These are phyloP conservation scores for Latrodectus geometricus DNA, from an alignment of 1,140 invertebrate species.

Conservation along the genomic window DNA sequence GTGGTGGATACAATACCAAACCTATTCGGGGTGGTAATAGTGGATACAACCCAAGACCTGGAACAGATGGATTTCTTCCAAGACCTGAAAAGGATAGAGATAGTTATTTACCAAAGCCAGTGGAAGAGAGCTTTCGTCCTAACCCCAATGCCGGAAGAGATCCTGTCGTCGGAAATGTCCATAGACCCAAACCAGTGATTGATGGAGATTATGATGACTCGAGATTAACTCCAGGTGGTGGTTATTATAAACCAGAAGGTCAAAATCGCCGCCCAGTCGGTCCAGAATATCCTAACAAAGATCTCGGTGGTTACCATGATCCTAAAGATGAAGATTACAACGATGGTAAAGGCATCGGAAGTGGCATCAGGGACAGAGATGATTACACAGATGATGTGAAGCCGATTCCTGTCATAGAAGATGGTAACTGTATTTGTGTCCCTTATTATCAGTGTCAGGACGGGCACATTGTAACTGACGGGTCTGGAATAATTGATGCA, in stretches of 20 bases:
- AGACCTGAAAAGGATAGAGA: neutral
- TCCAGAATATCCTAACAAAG: neutral
- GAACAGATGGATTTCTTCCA: neutral
- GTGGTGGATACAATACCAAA: constrained; percentile 15
- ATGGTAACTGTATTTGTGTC: constrained; percentile 67
- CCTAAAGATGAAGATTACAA: neutral
- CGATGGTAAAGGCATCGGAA: neutral
- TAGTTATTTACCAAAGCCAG: neutral
- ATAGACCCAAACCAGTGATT: neutral
- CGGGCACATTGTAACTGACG: constrained; percentile 78
- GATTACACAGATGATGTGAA: constrained; percentile 3
- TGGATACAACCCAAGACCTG: constrained; percentile 25
- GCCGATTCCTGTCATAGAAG: constrained; percentile 8
- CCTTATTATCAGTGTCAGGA: constrained; percentile 79
- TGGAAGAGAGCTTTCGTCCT: neutral
- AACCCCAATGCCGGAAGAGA: neutral
- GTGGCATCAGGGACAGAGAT: neutral
- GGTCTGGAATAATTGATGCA: constrained; percentile 82
- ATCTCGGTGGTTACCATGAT: constrained; percentile 5
- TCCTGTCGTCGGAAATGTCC: neutral
- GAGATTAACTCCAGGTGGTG: neutral
- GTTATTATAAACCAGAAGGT: neutral
- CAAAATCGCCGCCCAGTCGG: no score
- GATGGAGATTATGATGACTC: neutral
- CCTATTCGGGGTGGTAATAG: constrained; percentile 12